Base-by-base conservation (phyloP, 2,888 invertebrate species). In the Drosophila lutescens region DNA sequence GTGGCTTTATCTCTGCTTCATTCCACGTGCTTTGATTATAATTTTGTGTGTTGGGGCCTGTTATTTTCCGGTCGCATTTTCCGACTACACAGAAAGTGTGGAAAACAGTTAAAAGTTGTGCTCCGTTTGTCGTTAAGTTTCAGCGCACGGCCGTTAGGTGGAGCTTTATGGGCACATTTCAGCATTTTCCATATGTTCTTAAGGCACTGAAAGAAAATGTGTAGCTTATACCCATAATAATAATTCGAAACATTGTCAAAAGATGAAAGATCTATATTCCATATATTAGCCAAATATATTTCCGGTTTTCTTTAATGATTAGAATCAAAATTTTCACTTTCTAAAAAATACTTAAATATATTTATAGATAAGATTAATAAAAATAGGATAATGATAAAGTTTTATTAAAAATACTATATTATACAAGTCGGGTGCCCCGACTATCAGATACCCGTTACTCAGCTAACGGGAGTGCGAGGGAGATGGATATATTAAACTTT, bases 111-210 rank as follows among this genome's bases (percentile, higher is more conserved):
- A 66, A 63, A 53, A 54, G 61, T 66, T 51, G 30, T 17, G 15
- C 32, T 30, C 15, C 47, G 12, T 12, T 44, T 17, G 60, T 83
- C 78, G 78, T 74, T 80, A 80, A 76, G 68, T 76, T 72, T 66
- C 76, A 71, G 51, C 71, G 71, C 34, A 62, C 63, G 81, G 56
- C 74, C 83, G 73, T 55, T 82, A 74, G 82, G 70, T 83, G 82
- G 53, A 65, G 83, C 80, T 82, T 82, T 86, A 82, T 79, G 78
- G 56, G 7, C 32, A 60, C 69, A 70, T 59, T 68, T 40, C 23
- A 47, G 40, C 53, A 51, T 59, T 62, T 62, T 69, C 68, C 68
- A 69, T 68, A 69, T 53, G 58, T 44, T 26, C n/a, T 13, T 8
- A 15, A 20, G 7, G 9, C 47, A 47, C 30, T 4, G 4, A 9